A percentile compares a stretch with the other conserved stretches of the same genome.
phyloP scores from a whole-genome alignment of 2,113 vertebrate genomes.

The Mandrillus leucophaeus region DNA sequence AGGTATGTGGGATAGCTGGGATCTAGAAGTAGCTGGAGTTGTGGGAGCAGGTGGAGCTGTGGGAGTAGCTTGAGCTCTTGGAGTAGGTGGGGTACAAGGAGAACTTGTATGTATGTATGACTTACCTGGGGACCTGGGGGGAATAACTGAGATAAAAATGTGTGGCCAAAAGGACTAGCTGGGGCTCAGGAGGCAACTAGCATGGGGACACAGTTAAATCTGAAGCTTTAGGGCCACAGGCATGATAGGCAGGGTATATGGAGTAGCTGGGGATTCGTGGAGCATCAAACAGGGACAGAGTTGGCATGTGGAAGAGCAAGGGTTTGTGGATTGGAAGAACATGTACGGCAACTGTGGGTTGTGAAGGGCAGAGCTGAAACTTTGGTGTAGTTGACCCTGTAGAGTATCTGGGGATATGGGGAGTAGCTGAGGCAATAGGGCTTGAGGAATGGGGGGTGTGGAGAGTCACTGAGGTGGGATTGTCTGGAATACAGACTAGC shows the following conservation, averaged over 20 bases:
- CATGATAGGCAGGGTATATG: not conserved
- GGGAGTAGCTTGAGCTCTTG: not conserved
- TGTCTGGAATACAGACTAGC: not conserved
- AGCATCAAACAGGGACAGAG: not conserved
- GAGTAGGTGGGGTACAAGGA: not conserved
- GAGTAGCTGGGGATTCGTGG: not conserved
- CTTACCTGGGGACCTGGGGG: not conserved
- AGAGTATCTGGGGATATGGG: not conserved
- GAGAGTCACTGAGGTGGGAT: not conserved
- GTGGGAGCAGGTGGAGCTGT: not conserved
- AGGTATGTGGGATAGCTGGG: not conserved
- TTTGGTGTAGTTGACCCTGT: rapidly evolving
- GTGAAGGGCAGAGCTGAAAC: not conserved
- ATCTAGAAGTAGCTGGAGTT: not conserved
- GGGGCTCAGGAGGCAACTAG: not conserved
- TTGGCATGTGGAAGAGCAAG: not conserved
- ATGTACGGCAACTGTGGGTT: rapidly evolving
- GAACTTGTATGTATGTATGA: not conserved
- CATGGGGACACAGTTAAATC: not conserved
- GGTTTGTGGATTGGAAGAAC: not conserved
- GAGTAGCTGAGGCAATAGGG: not conserved
- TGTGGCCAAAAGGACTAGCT: not conserved
- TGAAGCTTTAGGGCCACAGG: not conserved
- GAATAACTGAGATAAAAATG: not conserved
- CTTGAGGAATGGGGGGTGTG: not conserved